Evolutionary conservation across 1,140 invertebrate species (phyloP), one percentile per base, ranked within the genome.

Genomic region (Macrobrachium nipponense): DNA sequence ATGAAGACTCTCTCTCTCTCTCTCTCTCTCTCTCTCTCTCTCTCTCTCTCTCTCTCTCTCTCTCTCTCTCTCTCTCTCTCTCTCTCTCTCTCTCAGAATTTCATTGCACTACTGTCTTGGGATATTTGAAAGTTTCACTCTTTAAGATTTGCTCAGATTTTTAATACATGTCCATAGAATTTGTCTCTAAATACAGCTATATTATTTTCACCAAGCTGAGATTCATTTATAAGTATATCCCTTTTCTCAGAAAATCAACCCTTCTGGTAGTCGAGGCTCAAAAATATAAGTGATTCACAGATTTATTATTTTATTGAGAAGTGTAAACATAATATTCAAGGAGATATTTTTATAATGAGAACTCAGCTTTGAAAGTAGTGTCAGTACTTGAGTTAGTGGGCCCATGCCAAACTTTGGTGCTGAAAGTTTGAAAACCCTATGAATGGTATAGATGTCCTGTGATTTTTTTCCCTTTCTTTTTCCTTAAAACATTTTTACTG

Each of bases 291-390:
- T 76, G 44, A 58, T 76, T 76, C 73, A 76, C 17, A 76, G 36
- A 58, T 59, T 10, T 58, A 14, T 73, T 51, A 73, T 73, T 73
- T 18, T 76, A 58, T 58, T 76, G n/a, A 23, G n/a, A n/a, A 58
- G 59, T 20, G 18, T 43, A 44, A 73, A 73, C 36, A 59, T 20
- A 3, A 76, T 20, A 58, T n/a, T 20, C 51, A 76, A 76, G 73
- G 73, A 8, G 73, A 76, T 76, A 76, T 76, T 76, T 76, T 76
- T 76, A 76, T 58, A 58, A 58, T 76, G 73, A 76, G 73, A 58
- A 76, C 27, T 58, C 73, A 76, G 73, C 73, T 76, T 76, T 43
- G 14, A 58, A 58, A 76, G 15, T 59, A 76, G 73, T 76, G 23
- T 76, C 73, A 76, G 73, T 58, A 76, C 73, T 20, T 20, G 73